Evolutionary conservation across 2,113 vertebrate genomes (phyloP), one percentile per base, ranked within the genome.

Genomic region (Corythoichthys haematopterus): DNA sequence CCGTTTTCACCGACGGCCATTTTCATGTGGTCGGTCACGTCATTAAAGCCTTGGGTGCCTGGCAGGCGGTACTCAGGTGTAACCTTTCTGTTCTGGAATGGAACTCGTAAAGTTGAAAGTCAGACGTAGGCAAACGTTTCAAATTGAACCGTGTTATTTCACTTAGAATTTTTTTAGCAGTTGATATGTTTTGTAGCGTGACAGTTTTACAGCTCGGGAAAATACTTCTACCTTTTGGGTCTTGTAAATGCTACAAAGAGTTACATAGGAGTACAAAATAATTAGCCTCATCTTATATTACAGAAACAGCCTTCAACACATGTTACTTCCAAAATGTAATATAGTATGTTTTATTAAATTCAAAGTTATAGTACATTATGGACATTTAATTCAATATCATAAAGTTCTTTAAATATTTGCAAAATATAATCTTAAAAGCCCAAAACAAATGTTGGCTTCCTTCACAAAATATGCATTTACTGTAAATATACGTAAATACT

Each of bases 41-140:
- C 81, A 65, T 81, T 84, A 81, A 76, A 78, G 62, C 6, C 40
- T 67, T 28, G 71, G 35, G 57, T 60, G 62, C 70, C 36, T 45
- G 67, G 48, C 77, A 62, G 71, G 66, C 15, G 52, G 80, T 62
- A 4, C 67, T 84, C 78, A 85, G 87, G 84, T 88, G 77, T 64
- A 75, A 55, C 38, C 68, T 53, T 70, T 33, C 61, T 52, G 65
- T 55, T 64, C 62, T 63, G 69, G 36, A 59, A 68, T 68, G 66
- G 7, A 52, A 8, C 51, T 65, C 13, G 46, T 65, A 15, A 43
- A 43, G 20, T 53, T 53, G 20, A 43, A 43, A 20, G 37, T 43
- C 58, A 43, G 37, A 60, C 56, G 35, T n/a, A 8, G 50, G 16
- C 16, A 7, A 2, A 36, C 12, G 7, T 36, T 58, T 58, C 35